Evolutionary conservation across 64 coral and sea anemone genomes (phyloP), one percentile per base, ranked within the genome.

Genomic region (Actinia equina): DNA sequence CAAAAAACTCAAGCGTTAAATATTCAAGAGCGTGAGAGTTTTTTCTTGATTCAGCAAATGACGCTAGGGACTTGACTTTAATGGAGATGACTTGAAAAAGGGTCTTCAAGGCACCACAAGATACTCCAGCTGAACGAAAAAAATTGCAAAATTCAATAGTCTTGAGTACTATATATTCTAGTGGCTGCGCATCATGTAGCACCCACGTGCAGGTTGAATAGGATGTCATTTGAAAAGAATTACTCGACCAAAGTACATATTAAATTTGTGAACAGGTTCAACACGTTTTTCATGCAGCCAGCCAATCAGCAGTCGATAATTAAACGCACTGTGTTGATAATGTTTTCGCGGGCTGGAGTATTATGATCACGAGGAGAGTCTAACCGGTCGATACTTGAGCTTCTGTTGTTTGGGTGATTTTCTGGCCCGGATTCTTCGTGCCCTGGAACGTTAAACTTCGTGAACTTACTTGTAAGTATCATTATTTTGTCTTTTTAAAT

Each of bases 201-300:
- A 22, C 4, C 5, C 62, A 65, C 62, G 62, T 65, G 62, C 55
- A 57, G 15, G 4, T 65, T 23, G 0, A n/a, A 65, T 65, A 14
- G 5, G 19, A 65, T 57, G 15, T 57, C 62, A 65, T 5, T 65
- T 10, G 6, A 23, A 19, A 60, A 19, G 18, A 60, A 59, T 5
- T 37, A 17, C 2, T 60, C 59, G 59, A 60, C 17, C 59, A 60
- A 60, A 60, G 59, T 60, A 69, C n/a, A 69, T 67, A 15, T 60
- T 65, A 65, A 65, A 12, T 8, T 6, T 63, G 18, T 23, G n/a
- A 65, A 81, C 78, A 81, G 78, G 78, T 81, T 81, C 18, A 52
- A 81, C 78, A 81, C 78, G 78, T 81, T 81, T 19, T 20, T 23
- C 62, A 60, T 23, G 62, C 30, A 65, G 12, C 78, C 45, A 78